Base-by-base conservation (phyloP, 2,888 invertebrate genomes). In the Eulithis testata region DNA sequence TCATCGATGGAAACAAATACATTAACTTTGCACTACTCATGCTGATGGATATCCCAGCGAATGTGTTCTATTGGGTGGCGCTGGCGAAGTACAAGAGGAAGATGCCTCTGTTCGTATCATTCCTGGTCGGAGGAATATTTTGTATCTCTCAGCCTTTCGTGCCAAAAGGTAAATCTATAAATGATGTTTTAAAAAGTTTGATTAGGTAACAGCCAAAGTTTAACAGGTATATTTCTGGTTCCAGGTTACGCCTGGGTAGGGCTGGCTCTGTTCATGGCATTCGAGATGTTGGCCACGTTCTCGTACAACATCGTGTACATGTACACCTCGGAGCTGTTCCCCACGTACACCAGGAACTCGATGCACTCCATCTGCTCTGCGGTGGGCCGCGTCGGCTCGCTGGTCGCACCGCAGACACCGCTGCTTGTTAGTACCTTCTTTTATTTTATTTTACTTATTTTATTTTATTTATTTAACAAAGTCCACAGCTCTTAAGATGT, bases 251-350 rank as follows among this genome's bases (percentile, higher is more conserved):
- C 87, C 9, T 91, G 91, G 91, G 70, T 83, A 8, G 88, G 86
- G 0, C 80, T 91, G 66, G 73, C 86, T 1, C 79, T 94, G 66
- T 95, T 95, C 80, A 90, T 96, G 82, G 86, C 91, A 55, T 96
- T 96, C 58, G 96, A 96, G 86, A 90, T 94, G 77, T 92, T 95
- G 67, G 95, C 95, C 3, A 95, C 96, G 9, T 94, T 95, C 78
- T 94, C 96, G 2, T 96, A 95, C 84, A 94, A 95, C 76, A 94
- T 95, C 55, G 91, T 96, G 72, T 96, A 96, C 85, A 94, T 96
- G 79, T 95, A 95, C 83, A 95, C 96, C 0, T 94, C 96, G 50
- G 96, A 96, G 88, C 92, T 96, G 81, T 96, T 96, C 86, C 96
- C 96, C 11, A 96, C 96, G 3, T 95, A 94, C 79, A 93, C 96